Evolutionary conservation across 1,140 invertebrate species (phyloP), one percentile per base, ranked within the genome.

Genomic region (Helicoverpa armigera): DNA sequence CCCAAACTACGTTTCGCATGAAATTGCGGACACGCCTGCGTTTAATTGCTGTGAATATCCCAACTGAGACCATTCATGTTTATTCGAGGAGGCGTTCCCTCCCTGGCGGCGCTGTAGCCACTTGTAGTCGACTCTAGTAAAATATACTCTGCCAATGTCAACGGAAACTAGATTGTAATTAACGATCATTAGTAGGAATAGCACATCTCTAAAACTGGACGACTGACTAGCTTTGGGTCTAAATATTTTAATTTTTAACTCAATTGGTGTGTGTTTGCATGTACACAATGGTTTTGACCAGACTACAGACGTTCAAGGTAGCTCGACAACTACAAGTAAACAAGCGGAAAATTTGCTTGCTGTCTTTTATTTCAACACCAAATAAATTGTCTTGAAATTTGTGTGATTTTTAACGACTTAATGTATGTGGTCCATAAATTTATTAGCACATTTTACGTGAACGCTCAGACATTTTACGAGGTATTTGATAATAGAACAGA

Each of bases 401-500:
- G 82, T 82, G 83, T 81, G 80, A 83, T 86, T 83, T 87, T 88
- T 87, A 88, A 88, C 83, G 87, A 85, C 82, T 81, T 82, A 87
- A 85, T 87, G 82, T 87, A 85, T 82, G 84, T 85, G 54, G 76
- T 73, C 76, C 63, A 86, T 86, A 89, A 91, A 90, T 92, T 91
- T 91, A 85, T 79, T 85, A 82, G 81, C 74, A 89, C 83, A 89
- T 91, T 92, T 91, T 83, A 89, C 82, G 86, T 83, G 87, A 88
- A 88, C 87, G 74, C 86, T 78, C 87, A 89, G 90, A 90, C 89
- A 81, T 89, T 92, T 93, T 91, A 92, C 82, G 90, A 90, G 88
- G 85, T 86, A 88, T 90, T 89, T 86, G 85, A 84, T 89, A 87
- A 91, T 88, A 87, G 85, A 88, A 85, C 73, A 89, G 87, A 90